Evolutionary conservation across 2,888 invertebrate genomes (phyloP), one percentile per base, ranked within the genome.

Genomic region (Argyresthia albistria): DNA sequence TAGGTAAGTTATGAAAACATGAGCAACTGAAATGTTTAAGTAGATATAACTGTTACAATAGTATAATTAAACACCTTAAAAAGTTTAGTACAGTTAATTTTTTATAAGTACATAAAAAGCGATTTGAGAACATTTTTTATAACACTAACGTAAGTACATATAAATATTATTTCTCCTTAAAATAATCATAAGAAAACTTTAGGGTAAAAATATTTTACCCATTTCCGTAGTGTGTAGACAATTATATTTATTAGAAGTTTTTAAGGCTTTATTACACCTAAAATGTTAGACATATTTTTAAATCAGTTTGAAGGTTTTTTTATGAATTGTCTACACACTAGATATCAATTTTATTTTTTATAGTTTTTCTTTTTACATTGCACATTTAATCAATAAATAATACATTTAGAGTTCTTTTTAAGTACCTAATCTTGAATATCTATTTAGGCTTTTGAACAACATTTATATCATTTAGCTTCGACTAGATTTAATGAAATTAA

Each of bases 101-200:
- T 25, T 25, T 25, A 25, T 25, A 25, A n/a, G n/a, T 74, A 83
- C 82, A 84, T 74, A 74, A 70, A 84, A 84, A 84, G 83, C 83
- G 82, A 83, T 70, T 79, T 80, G 79, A 70, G 81, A 79, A 79
- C 75, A 73, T 73, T 74, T 70, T 8, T 25, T 16, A 50, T 4
- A 43, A 50, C 15, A 42, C 16, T n/a, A 16, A 16, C 25, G 50
- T 25, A n/a, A n/a, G n/a, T 78, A 80, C 80, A 81, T 83, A 83
- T 73, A 74, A 68, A 70, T 69, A 66, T 25, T 25, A 25, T 67
- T 75, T 60, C 70, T 73, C 83, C 83, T 83, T 83, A 84, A 62
- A 73, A 71, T 86, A 84, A 83, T 86, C 86, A 86, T 86, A 86
- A 86, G 86, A 86, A 80, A 83, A 79, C 76, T 70, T 67, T 67